Evolutionary conservation across 1,140 invertebrate genomes (phyloP).

Genomic region (Epicauta chinensis): DNA sequence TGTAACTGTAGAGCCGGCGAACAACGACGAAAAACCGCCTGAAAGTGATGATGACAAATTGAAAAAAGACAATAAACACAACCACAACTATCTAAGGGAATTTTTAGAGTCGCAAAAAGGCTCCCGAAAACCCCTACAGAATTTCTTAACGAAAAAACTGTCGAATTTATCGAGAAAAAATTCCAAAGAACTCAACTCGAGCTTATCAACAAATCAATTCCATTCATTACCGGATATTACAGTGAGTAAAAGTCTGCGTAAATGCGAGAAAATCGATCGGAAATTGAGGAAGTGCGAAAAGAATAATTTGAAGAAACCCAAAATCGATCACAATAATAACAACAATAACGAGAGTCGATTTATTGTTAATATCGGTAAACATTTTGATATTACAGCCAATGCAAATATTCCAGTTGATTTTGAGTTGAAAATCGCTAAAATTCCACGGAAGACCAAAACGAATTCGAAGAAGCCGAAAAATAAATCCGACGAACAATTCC

Average conservation of each 20-base stretch:
- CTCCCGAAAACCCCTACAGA: conserved; percentile 39
- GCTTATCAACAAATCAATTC: conserved; percentile 57
- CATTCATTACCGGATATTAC: conserved; percentile 61
- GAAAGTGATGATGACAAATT: conserved; percentile 3
- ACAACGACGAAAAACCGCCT: conserved; percentile 9
- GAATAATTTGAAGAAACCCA: conserved; percentile 6
- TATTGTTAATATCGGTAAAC: conserved; percentile 41
- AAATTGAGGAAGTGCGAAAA: conserved; percentile 50
- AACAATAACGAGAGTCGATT: conserved; percentile 33
- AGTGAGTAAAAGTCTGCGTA: conserved; percentile 56
- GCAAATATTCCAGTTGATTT: conserved; percentile 38
- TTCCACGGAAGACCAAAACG: conserved; percentile 31
- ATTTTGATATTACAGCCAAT: conserved; percentile 38
- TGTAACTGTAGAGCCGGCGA: conserved; percentile 28
- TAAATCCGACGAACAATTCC: conserved; percentile 29
- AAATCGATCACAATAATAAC: conserved; percentile 17
- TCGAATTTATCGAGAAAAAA: conserved; percentile 35
- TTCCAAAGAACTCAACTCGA: conserved; percentile 47
- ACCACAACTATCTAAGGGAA: conserved; percentile 40
- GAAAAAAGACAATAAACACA: conserved; percentile 35
- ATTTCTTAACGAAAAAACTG: conserved; percentile 39
- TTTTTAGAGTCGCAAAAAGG: conserved; percentile 40
- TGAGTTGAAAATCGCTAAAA: conserved; percentile 41
- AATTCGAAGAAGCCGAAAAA: conserved; percentile 19
- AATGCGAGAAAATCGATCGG: conserved; percentile 59